phyloP scores from a whole-genome alignment of 1,140 invertebrate genomes.

The Drosophila bipectinata region DNA sequence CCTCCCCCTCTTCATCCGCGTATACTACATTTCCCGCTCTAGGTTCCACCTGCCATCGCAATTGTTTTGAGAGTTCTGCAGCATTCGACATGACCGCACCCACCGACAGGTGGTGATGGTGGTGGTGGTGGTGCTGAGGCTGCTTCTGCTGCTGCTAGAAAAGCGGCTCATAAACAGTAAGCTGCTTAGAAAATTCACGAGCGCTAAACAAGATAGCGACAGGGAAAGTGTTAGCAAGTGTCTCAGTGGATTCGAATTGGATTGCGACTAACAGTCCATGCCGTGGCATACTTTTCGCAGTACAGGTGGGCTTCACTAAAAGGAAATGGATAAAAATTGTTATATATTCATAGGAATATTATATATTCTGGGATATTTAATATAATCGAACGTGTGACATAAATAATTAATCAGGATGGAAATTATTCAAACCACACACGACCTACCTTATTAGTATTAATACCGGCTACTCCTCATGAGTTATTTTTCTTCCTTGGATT shows the following conservation, averaged over 20 bases:
- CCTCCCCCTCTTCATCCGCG: neutral
- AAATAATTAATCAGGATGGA: no score
- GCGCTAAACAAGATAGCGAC: slow-evolving; percentile 32
- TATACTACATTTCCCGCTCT: neutral
- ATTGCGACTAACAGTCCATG: slow-evolving; percentile 22
- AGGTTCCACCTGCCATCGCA: slow-evolving; percentile 25
- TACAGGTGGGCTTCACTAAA: neutral
- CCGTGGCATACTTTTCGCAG: slow-evolving; percentile 61
- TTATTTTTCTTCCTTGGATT: no score
- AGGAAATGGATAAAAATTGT: no score
- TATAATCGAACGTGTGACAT: no score
- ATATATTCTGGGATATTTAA: no score
- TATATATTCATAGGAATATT: no score
- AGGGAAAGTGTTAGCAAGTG: slow-evolving; percentile 8
- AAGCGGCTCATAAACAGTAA: slow-evolving; percentile 79
- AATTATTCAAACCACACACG: no score
- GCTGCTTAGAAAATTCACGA: slow-evolving; percentile 74
- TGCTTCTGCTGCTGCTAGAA: slow-evolving; percentile 36
- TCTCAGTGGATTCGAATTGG: slow-evolving; percentile 4
- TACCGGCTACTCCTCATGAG: no score
- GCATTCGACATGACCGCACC: slow-evolving; percentile 29
- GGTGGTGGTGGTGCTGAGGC: slow-evolving; percentile 15
- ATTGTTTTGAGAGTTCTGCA: slow-evolving; percentile 50
- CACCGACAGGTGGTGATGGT: slow-evolving; percentile 6
- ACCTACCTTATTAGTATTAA: no score